phyloP scores from a whole-genome alignment of 2,888 invertebrate species.

The Myopa testacea region DNA sequence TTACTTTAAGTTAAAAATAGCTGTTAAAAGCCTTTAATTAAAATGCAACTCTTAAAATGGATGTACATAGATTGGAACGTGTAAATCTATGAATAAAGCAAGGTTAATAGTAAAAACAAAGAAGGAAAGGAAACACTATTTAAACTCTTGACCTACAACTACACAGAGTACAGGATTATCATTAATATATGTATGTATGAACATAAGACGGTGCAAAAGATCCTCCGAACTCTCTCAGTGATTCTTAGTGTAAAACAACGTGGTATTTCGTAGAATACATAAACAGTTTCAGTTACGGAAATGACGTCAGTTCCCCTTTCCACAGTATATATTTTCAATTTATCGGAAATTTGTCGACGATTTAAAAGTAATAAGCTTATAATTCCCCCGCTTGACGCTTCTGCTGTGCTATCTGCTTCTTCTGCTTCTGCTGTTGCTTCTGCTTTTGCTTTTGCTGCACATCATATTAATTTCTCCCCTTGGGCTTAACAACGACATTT shows the following conservation, averaged over 20 bases:
- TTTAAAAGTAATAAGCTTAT: slow-evolving; percentile 27
- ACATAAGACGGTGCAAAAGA: not conserved
- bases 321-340: slow-evolving; percentile 30
- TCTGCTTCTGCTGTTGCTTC: not conserved
- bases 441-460: not conserved
- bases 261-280: not conserved
- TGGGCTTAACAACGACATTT: slow-evolving; percentile 10
- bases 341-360: slow-evolving; percentile 24
- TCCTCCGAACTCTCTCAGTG: too few species aligned
- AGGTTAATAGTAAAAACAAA: slow-evolving; percentile 2
- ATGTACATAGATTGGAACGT: not conserved
- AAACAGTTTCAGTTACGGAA: not conserved
- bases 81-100: not conserved
- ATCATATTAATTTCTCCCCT: slow-evolving; percentile 12
- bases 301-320: slow-evolving; percentile 25
- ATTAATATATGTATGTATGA: not conserved
- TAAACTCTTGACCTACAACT: slow-evolving; percentile 28
- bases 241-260: too few species aligned
- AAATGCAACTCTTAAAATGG: slow-evolving; percentile 5
- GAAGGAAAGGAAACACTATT: not conserved
- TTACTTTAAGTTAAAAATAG: too few species aligned
- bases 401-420: not conserved
- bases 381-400: not conserved
- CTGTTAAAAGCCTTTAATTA: not conserved
- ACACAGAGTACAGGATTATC: slow-evolving; percentile 14